Evolutionary conservation across 2,113 vertebrate genomes (phyloP), one percentile per base, ranked within the genome.

Genomic region (Narcine bancroftii): DNA sequence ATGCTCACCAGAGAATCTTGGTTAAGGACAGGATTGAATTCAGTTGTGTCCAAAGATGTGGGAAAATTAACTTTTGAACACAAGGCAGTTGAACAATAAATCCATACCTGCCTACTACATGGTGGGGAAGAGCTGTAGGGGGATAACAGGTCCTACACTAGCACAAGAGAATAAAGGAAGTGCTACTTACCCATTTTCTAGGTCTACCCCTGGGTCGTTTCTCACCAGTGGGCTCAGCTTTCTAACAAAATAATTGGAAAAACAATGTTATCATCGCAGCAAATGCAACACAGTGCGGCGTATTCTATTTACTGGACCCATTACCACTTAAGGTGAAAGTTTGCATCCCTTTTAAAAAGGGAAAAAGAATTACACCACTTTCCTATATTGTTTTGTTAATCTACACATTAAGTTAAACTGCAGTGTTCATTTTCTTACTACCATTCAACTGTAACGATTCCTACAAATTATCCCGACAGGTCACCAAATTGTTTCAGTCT

Each of bases 151-250:
- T 56, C 50, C 79, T 36, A 60, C 6, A 39, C 89, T 69, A 91
- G 15, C 10, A 15, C 24, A 47, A 45, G 21, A 29, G 21, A 79
- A 63, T 26, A 66, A 91, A 45, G 29, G 71, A 33, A 91, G 26
- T 69, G 63, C 3, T 92, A 95, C 98, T 95, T 96, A 99, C 99
- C 99, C 99, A 99, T 98, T 99, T 99, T 95, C 99, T 98, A 87
- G 99, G 99, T 95, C 99, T 96, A 93, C 99, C 99, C 95, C 98
- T 97, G 93, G 98, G 98, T 95, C 99, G 97, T 95, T 97, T 97
- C 96, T 98, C 97, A 94, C 97, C 97, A 93, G 95, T 96, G 65
- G 97, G 97, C 96, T 99, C 99, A 96, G 96, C 96, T 97, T 99
- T 98, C 98, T 98, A 94, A 92, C 95, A 95, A 94, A 95, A 94